Conservation (phyloP, 2,797 vertebrate species). For the Tenualosa thibaudeaui region DNA sequence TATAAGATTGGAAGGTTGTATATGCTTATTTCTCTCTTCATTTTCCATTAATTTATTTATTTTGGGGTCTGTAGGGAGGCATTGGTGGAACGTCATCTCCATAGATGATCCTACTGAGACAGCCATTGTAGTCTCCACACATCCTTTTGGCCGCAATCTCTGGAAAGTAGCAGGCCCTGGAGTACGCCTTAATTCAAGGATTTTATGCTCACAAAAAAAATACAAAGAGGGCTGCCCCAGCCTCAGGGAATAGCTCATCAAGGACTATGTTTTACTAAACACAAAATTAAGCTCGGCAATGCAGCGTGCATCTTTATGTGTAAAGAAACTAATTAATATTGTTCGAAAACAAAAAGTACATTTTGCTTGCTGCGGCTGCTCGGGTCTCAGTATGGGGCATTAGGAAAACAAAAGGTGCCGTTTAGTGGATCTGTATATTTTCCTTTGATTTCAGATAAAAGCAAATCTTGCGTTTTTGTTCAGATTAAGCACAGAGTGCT, state of each 20-base stretch:
- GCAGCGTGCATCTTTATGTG: constrained; percentile 62
- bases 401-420: constrained; percentile 71
- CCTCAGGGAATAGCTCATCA: constrained; percentile 76
- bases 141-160: constrained; percentile 67
- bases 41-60: constrained; percentile 2
- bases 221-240: constrained; percentile 70
- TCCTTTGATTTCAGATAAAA: constrained; percentile 77
- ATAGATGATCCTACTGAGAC: constrained; percentile 62
- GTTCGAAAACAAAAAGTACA: constrained; percentile 74
- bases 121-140: constrained; percentile 63
- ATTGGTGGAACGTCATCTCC: constrained; percentile 29
- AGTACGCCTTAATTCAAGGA: constrained; percentile 81
- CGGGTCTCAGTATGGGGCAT: constrained; percentile 69
- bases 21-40: not conserved
- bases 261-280: constrained; percentile 80
- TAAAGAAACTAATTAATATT: constrained; percentile 74
- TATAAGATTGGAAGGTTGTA: not conserved
- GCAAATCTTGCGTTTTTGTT: constrained; percentile 66
- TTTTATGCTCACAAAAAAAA: constrained; percentile 76
- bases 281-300: constrained; percentile 72
- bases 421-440: constrained; percentile 68
- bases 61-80: constrained; percentile 17
- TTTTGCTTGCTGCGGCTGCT: constrained; percentile 70
- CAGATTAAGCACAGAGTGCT: constrained; percentile 31
- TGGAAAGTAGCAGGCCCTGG: constrained; percentile 74